These are phyloP conservation scores for Phalloptychus januarius DNA, from an alignment of 2,797 vertebrate species.

Conservation along the genomic window DNA sequence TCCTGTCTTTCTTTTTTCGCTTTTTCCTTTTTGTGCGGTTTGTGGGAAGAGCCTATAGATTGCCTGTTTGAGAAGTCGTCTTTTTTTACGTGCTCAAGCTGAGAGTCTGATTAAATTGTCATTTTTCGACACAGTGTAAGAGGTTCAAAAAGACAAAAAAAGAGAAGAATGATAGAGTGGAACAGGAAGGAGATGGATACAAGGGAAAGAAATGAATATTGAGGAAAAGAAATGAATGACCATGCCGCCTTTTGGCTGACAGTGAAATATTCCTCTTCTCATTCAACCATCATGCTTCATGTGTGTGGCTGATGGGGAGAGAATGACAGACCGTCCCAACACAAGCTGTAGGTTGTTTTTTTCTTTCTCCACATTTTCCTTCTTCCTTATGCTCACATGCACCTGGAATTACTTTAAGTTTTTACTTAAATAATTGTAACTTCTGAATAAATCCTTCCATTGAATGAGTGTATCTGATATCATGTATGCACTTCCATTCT, in stretches of 20 bases:
- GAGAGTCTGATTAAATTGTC: constrained; percentile 94
- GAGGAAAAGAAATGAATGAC: constrained; percentile 87
- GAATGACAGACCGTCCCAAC: constrained; percentile 77
- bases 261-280: constrained; percentile 97
- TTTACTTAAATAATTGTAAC: neutral
- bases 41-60: constrained; percentile 65
- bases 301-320: constrained; percentile 84
- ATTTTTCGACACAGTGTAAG: constrained; percentile 82
- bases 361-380: constrained; percentile 14
- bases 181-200: constrained; percentile 42
- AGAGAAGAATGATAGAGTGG: constrained; percentile 36
- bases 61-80: constrained; percentile 72
- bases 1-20: constrained; percentile 39
- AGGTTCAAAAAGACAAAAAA: constrained; percentile 47
- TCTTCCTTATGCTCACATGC: neutral
- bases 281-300: constrained; percentile 90
- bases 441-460: neutral
- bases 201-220: constrained; percentile 32
- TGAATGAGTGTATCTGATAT: neutral
- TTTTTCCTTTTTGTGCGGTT: constrained; percentile 43
- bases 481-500: neutral
- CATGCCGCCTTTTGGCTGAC: constrained; percentile 85
- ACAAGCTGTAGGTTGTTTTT: constrained; percentile 44
- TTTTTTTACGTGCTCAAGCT: constrained; percentile 80
- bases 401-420: neutral